Evolutionary conservation across 2,888 invertebrate species (phyloP).

Genomic region (Hemistola chrysoprasaria): DNA sequence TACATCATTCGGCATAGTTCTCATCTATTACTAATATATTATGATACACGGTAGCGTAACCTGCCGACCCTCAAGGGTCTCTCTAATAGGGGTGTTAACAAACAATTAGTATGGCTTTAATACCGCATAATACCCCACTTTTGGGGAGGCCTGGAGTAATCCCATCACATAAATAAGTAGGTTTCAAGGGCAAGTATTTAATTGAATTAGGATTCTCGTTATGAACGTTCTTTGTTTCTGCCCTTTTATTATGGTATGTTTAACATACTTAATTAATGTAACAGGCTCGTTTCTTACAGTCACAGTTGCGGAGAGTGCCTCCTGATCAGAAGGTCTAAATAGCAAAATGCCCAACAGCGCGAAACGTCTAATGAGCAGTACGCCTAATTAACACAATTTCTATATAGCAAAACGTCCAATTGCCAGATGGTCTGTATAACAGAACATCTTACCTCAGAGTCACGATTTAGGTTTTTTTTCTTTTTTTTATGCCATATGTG

Average conservation of each 20-base stretch:
- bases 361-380: no score
- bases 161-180: constrained; percentile 20
- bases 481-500: no score
- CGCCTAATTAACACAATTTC: no score
- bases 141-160: constrained; percentile 12
- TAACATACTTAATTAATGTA: no score
- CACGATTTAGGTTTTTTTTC: no score
- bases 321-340: no score
- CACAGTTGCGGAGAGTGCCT: no score
- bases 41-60: constrained; percentile 3
- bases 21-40: constrained; percentile 12
- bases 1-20: neutral
- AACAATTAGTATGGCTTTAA: constrained; percentile 44
- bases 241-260: neutral
- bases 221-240: constrained; percentile 14
- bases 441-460: no score
- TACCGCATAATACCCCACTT: constrained; percentile 15
- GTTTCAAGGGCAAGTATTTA: constrained; percentile 15
- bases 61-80: constrained; percentile 16
- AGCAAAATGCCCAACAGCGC: no score
- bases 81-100: constrained; percentile 37
- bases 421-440: no score
- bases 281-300: no score
- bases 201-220: constrained; percentile 14
- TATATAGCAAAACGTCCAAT: no score